phyloP scores from a whole-genome alignment of 2,888 invertebrate species.

The Tetragnatha montana region DNA sequence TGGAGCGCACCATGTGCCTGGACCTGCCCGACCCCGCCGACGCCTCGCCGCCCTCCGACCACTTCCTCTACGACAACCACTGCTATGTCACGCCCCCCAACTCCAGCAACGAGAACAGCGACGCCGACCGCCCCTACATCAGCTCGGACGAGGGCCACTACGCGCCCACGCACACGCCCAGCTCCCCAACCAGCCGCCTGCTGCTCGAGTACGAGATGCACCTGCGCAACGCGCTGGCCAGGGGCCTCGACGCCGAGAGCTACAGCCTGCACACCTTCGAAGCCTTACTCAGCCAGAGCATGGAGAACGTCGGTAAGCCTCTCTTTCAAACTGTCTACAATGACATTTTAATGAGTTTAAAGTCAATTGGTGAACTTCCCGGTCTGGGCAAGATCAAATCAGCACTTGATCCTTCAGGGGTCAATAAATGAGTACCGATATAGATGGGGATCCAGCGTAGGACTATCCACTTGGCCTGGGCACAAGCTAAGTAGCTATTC shows the following conservation, averaged over 20 bases:
- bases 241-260: slow-evolving; percentile 96
- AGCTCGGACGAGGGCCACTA: slow-evolving; percentile 68
- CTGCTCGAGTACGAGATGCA: slow-evolving; percentile 96
- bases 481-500: too few species aligned
- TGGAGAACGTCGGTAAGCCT: slow-evolving; percentile 87
- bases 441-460: too few species aligned
- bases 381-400: too few species aligned
- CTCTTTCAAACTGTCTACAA: too few species aligned
- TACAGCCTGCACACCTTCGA: slow-evolving; percentile 95
- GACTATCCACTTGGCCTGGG: too few species aligned
- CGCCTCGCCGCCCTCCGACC: slow-evolving; percentile 90
- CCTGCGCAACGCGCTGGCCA: slow-evolving; percentile 91
- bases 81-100: slow-evolving; percentile 96
- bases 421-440: too few species aligned
- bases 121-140: slow-evolving; percentile 64
- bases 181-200: slow-evolving; percentile 87
- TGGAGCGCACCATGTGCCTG: slow-evolving; percentile 80
- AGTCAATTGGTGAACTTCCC: too few species aligned
- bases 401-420: too few species aligned
- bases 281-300: slow-evolving; percentile 92
- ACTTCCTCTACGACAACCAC: slow-evolving; percentile 95
- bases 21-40: slow-evolving; percentile 80
- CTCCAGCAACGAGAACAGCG: slow-evolving; percentile 85
- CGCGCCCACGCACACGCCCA: slow-evolving; percentile 78
- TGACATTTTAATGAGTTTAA: too few species aligned